Evolutionary conservation across 2,888 invertebrate genomes (phyloP).

Genomic region (Hybos culiciformis): DNA sequence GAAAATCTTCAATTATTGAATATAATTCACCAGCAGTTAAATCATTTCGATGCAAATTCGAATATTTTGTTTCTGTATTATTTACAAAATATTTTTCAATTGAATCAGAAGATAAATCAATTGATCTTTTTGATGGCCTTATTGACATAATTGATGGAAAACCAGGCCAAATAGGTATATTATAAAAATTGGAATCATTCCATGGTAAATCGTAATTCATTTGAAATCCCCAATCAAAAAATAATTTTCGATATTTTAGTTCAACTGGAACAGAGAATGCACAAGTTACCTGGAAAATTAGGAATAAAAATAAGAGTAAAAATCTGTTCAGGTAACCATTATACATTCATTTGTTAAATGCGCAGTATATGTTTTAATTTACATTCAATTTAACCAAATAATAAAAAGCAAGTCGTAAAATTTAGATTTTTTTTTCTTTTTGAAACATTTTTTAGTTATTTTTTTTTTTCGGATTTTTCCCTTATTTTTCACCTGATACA

Average conservation of each 20-base stretch:
- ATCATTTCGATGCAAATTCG: slow-evolving; percentile 24
- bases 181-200: slow-evolving; percentile 26
- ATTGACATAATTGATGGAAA: background rate
- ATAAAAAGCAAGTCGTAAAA: no score
- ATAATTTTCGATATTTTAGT: slow-evolving; percentile 24
- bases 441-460: no score
- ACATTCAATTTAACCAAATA: slow-evolving; percentile 7
- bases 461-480: no score
- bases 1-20: slow-evolving; percentile 25
- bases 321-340: no score
- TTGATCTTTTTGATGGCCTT: slow-evolving; percentile 2
- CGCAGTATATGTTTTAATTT: no score
- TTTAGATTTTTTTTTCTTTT: no score
- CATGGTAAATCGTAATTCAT: slow-evolving; percentile 28
- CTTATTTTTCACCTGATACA: no score
- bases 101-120: background rate
- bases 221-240: slow-evolving; percentile 32
- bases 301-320: no score
- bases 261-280: slow-evolving; percentile 31
- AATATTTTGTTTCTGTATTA: background rate
- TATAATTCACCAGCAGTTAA: slow-evolving; percentile 33
- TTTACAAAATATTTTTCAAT: background rate
- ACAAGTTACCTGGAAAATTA: slow-evolving; percentile 22
- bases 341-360: no score
- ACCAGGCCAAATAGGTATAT: slow-evolving; percentile 30